A percentile compares a stretch with the other conserved stretches of the same genome.
These are phyloP conservation scores for Gymnoscopelus braueri DNA, from an alignment of 2,797 vertebrate species.

Conservation along the genomic window DNA sequence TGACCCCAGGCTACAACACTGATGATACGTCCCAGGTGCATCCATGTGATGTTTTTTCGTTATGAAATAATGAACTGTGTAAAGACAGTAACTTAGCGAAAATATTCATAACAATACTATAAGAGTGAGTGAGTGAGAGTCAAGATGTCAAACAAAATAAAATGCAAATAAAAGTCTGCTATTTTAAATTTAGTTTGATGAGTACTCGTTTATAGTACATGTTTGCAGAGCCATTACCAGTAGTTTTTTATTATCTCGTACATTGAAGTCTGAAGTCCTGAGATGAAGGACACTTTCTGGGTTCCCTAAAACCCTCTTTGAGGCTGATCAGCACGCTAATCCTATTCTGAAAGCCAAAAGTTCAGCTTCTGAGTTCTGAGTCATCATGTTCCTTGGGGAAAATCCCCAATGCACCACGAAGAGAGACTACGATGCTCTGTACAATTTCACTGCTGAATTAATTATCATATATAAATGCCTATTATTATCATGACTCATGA, in stretches of 20 bases:
- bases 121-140: too few species aligned
- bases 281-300: conserved; percentile 11
- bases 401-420: neutral
- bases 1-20: too few species aligned
- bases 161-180: neutral
- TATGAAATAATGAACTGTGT: too few species aligned
- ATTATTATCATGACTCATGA: too few species aligned
- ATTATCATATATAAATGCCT: too few species aligned
- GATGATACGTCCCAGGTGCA: too few species aligned
- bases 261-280: neutral
- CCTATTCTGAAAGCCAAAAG: conserved; percentile 2
- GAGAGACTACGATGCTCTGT: neutral
- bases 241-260: neutral
- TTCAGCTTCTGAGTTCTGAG: neutral
- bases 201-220: neutral
- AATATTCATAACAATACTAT: too few species aligned
- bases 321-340: conserved; percentile 3
- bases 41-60: too few species aligned
- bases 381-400: neutral
- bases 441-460: too few species aligned
- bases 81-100: too few species aligned
- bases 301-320: neutral
- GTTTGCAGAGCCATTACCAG: neutral
- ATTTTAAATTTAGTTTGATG: neutral
- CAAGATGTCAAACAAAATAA: too few species aligned